Conservation (phyloP, 2,888 invertebrate species). For the Torymus tubicola region DNA sequence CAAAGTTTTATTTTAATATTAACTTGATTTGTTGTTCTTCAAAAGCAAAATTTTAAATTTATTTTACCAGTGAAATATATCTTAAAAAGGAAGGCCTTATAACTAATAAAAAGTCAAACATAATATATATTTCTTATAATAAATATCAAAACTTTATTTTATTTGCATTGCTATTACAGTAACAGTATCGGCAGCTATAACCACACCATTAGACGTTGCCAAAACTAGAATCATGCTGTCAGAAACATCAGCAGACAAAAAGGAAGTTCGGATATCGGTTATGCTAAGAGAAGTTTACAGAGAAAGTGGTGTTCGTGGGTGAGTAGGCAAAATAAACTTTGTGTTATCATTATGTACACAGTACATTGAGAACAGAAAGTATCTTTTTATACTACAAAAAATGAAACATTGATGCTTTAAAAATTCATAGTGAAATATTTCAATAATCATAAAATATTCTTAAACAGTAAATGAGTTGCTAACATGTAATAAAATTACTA, state of each 20-base stretch:
- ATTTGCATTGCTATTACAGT: conserved; percentile 76
- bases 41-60: too few species aligned
- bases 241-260: conserved; percentile 77
- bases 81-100: too few species aligned
- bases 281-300: conserved; percentile 81
- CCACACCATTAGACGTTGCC: conserved; percentile 97
- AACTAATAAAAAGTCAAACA: too few species aligned
- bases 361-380: conserved; percentile 12
- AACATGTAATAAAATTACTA: too few species aligned
- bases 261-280: conserved; percentile 77
- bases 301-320: conserved; percentile 85
- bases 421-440: background rate
- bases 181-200: conserved; percentile 89
- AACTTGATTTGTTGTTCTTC: too few species aligned
- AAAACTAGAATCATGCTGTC: conserved; percentile 98
- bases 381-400: conserved; percentile 12
- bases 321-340: conserved; percentile 61
- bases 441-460: too few species aligned
- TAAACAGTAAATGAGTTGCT: too few species aligned
- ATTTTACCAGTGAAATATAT: too few species aligned
- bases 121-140: background rate
- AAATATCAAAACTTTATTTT: conserved; percentile 7
- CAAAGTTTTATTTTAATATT: too few species aligned
- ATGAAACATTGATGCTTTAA: background rate
- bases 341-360: background rate